phyloP scores from a whole-genome alignment of 2,888 invertebrate species.

The Melolontha melolontha region DNA sequence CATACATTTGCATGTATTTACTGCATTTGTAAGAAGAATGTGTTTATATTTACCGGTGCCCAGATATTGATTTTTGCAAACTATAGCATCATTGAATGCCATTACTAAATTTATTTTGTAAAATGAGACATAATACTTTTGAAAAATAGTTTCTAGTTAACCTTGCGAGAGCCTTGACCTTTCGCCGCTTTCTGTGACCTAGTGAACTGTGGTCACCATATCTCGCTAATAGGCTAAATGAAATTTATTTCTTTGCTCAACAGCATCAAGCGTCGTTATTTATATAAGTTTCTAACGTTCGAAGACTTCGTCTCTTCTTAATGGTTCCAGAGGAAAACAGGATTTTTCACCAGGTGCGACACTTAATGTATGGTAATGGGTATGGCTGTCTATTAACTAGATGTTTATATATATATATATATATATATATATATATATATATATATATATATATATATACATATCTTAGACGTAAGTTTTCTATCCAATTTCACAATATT shows the following conservation, averaged over 20 bases:
- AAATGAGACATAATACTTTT: slow-evolving; percentile 23
- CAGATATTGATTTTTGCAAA: too few species aligned
- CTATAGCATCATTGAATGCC: too few species aligned
- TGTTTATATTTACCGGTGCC: too few species aligned
- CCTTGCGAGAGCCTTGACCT: slow-evolving; percentile 54
- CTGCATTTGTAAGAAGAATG: too few species aligned
- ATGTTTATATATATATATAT: slow-evolving; percentile 5
- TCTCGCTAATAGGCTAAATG: slow-evolving; percentile 49
- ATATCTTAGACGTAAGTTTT: not conserved
- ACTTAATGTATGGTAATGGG: slow-evolving; percentile 14
- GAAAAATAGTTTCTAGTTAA: slow-evolving; percentile 45
- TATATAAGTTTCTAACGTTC: slow-evolving; percentile 13
- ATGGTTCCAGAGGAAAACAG: not conserved
- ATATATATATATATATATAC: too few species aligned
- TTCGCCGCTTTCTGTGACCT: slow-evolving; percentile 51
- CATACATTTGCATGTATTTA: too few species aligned
- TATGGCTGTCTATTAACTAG: slow-evolving; percentile 1
- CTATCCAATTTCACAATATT: slow-evolving; percentile 1
- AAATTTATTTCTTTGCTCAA: slow-evolving; percentile 45
- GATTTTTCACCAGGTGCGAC: slow-evolving; percentile 16
- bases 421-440: too few species aligned
- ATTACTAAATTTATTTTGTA: too few species aligned
- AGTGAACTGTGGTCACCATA: slow-evolving; percentile 49
- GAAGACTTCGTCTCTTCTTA: slow-evolving; percentile 1
- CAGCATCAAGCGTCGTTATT: slow-evolving; percentile 11